Evolutionary conservation across 2,113 vertebrate genomes (phyloP).

Genomic region (Zosterops borbonicus): DNA sequence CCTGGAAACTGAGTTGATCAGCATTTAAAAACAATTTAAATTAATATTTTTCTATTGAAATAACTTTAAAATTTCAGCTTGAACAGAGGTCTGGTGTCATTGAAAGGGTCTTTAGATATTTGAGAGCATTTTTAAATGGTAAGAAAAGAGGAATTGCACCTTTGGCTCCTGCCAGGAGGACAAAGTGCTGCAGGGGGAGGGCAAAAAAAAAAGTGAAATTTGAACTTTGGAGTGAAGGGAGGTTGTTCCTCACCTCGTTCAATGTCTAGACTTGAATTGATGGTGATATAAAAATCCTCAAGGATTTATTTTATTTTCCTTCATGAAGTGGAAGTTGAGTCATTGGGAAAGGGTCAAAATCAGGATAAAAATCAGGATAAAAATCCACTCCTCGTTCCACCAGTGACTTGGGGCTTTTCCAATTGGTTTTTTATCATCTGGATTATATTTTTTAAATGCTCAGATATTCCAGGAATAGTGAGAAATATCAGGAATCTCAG

Average conservation of each 20-base stretch:
- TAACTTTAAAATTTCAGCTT: background rate
- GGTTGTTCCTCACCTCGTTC: background rate
- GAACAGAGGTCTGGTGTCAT: background rate
- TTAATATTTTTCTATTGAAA: background rate
- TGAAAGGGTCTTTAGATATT: rapidly evolving
- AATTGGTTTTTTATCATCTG: background rate
- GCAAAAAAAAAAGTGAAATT: background rate
- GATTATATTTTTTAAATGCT: background rate
- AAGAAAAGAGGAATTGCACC: background rate
- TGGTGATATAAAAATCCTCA: background rate
- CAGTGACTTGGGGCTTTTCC: background rate
- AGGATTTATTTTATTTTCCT: background rate
- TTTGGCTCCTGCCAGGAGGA: background rate
- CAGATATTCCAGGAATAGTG: background rate
- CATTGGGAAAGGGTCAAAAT: background rate
- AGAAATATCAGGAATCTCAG: background rate
- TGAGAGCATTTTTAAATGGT: background rate
- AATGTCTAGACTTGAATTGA: background rate
- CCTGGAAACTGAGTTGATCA: background rate
- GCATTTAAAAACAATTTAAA: background rate
- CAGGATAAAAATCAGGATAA: background rate
- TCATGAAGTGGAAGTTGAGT: background rate
- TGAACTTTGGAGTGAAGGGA: background rate
- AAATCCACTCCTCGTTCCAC: background rate
- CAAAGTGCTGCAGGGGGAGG: background rate